These are phyloP conservation scores for Orussus abietinus DNA, from an alignment of 1,140 invertebrate species.

Conservation along the genomic window DNA sequence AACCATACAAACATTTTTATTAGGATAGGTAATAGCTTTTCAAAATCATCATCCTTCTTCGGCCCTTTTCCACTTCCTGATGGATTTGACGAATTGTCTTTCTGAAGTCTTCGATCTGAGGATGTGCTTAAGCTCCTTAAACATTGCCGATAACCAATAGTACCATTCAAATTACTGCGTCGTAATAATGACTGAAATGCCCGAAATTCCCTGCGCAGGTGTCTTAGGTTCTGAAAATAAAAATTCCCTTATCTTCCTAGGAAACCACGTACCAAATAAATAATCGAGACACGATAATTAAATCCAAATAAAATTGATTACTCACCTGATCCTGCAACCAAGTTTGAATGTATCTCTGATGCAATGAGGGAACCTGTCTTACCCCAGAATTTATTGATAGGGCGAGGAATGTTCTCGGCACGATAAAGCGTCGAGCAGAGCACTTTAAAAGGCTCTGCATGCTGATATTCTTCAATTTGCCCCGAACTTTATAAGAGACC, in stretches of 20 bases:
- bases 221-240: slow-evolving; percentile 29
- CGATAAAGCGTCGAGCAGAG: slow-evolving; percentile 19
- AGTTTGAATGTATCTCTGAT: no score
- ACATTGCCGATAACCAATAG: background rate
- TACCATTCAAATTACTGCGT: slow-evolving; percentile 34
- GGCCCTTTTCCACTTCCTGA: slow-evolving; percentile 9
- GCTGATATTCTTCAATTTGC: no score
- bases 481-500: no score
- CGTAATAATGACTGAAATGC: slow-evolving; percentile 41
- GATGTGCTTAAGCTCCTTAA: slow-evolving; percentile 17
- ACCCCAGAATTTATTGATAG: no score
- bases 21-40: no score
- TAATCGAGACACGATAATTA: no score
- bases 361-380: no score
- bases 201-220: slow-evolving; percentile 49
- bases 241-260: no score
- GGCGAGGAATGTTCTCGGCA: slow-evolving; percentile 13
- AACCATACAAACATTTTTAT: slow-evolving; percentile 11
- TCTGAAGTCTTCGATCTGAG: slow-evolving; percentile 6
- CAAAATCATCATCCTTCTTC: slow-evolving; percentile 12
- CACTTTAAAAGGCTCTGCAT: slow-evolving; percentile 37
- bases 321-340: no score
- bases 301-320: no score
- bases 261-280: no score
- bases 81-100: slow-evolving; percentile 1